Conservation (phyloP, 2,797 vertebrate genomes). For the Bradypodion ventrale region DNA sequence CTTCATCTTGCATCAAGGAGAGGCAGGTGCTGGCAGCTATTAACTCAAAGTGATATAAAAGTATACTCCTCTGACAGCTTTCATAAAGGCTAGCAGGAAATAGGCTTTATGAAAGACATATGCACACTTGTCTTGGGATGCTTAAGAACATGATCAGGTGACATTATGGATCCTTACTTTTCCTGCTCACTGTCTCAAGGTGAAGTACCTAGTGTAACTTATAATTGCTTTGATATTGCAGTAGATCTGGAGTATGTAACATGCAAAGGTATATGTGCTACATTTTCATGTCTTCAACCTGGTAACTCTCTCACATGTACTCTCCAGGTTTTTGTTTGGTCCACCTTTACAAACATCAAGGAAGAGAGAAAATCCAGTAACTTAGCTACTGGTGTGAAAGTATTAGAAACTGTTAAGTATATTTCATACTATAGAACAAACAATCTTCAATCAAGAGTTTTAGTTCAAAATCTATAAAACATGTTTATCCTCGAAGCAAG, state of each 20-base stretch:
- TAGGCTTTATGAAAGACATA: not conserved
- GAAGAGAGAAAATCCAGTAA: not conserved
- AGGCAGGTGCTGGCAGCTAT: no score
- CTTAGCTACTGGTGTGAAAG: not conserved
- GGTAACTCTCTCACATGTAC: not conserved
- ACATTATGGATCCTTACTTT: not conserved
- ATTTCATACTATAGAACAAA: not conserved
- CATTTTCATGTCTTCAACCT: not conserved
- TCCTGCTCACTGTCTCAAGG: no score
- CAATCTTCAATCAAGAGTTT: not conserved
- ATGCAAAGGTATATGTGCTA: not conserved
- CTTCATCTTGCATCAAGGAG: no score
- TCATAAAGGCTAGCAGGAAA: no score
- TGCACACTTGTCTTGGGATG: not conserved
- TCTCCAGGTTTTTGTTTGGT: not conserved
- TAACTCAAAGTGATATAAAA: no score
- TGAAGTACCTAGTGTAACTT: no score
- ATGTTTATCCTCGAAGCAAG: not conserved
- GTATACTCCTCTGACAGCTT: no score
- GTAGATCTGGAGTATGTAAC: not conserved
- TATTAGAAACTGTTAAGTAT: not conserved
- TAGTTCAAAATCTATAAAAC: not conserved
- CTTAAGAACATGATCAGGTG: not conserved
- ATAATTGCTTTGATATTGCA: not conserved
- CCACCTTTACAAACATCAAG: not conserved